Evolutionary conservation across 2,888 invertebrate species (phyloP).

Genomic region (Fragum fragum): DNA sequence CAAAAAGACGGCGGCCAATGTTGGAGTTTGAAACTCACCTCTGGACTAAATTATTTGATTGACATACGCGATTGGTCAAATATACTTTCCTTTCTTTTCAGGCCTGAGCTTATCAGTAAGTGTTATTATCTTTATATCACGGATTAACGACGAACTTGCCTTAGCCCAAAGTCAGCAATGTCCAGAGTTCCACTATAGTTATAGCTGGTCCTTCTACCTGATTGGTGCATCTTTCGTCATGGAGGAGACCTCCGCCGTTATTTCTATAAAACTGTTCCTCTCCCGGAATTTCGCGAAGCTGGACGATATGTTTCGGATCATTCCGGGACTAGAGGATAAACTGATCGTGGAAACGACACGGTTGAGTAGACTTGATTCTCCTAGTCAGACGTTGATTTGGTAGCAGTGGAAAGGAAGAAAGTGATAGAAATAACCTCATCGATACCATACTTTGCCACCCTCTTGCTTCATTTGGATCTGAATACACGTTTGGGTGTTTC

Average conservation of each 20-base stretch:
- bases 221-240: slow-evolving; percentile 78
- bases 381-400: slow-evolving; percentile 64
- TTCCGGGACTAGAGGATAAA: slow-evolving; percentile 69
- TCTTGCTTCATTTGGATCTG: too few species aligned
- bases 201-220: slow-evolving; percentile 82
- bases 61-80: too few species aligned
- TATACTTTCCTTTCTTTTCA: too few species aligned
- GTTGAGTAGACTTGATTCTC: slow-evolving; percentile 29
- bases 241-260: slow-evolving; percentile 79
- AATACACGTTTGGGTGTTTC: too few species aligned
- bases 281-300: slow-evolving; percentile 57
- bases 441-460: too few species aligned
- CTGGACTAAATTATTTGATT: too few species aligned
- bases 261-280: slow-evolving; percentile 78
- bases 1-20: too few species aligned
- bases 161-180: slow-evolving; percentile 64
- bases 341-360: slow-evolving; percentile 34
- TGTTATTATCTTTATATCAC: slow-evolving; percentile 79
- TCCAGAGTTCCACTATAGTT: slow-evolving; percentile 71
- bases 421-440: not conserved
- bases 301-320: slow-evolving; percentile 63
- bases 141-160: slow-evolving; percentile 79
- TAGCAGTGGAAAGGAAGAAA: slow-evolving; percentile 15
- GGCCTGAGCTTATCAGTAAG: slow-evolving; percentile 78
- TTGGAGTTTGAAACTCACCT: too few species aligned